Conservation (phyloP, 64 coral and sea anemone genomes). For the Trachythela sp. region DNA sequence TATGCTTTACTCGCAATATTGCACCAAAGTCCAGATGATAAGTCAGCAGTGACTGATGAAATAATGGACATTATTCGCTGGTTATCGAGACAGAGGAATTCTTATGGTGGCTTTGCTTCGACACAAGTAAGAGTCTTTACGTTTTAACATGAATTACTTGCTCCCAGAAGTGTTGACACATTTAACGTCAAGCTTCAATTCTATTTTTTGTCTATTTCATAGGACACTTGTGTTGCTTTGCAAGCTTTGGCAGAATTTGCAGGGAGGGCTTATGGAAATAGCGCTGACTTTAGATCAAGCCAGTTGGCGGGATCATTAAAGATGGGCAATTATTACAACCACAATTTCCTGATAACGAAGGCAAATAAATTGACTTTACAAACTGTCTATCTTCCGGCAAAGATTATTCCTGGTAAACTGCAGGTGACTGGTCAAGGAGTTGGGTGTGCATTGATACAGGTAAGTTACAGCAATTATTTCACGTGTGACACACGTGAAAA, state of each 20-base stretch:
- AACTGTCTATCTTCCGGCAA: constrained; percentile 42
- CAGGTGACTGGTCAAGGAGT: constrained; percentile 15
- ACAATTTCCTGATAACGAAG: constrained; percentile 55
- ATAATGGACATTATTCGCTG: constrained; percentile 58
- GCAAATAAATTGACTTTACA: constrained; percentile 71
- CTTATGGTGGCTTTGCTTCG: constrained; percentile 64
- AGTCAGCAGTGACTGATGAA: not conserved
- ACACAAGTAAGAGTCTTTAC: constrained; percentile 43
- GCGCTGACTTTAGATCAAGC: not conserved
- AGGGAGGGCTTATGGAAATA: constrained; percentile 15
- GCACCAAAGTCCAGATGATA: not conserved
- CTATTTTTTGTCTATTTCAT: not conserved
- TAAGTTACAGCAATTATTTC: not conserved
- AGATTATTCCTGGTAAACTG: constrained; percentile 21
- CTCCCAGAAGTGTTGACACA: no score
- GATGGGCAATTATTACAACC: not conserved
- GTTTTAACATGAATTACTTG: not conserved
- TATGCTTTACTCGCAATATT: constrained; percentile 59
- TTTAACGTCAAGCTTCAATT: no score
- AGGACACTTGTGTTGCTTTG: constrained; percentile 92
- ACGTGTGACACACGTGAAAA: not conserved
- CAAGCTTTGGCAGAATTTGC: constrained; percentile 67
- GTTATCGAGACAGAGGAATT: constrained; percentile 70
- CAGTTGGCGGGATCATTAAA: not conserved
- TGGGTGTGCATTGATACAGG: constrained; percentile 71